Conservation (phyloP, 2,888 invertebrate genomes). For the Diaphora mendica region DNA sequence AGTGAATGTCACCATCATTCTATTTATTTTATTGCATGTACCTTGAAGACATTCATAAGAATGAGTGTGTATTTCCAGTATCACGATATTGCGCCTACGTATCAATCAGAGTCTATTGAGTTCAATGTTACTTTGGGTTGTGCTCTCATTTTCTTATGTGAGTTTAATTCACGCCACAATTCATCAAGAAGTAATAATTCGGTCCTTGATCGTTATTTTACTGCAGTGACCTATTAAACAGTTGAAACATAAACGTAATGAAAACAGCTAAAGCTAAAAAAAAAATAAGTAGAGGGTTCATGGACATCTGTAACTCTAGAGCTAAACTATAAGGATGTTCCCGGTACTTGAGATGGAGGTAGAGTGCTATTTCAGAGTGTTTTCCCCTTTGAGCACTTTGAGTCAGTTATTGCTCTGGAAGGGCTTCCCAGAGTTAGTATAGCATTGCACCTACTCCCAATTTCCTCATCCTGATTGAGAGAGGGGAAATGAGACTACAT, state of each 20-base stretch:
- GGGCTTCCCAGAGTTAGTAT: no score
- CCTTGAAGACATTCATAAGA: not conserved
- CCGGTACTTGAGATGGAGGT: no score
- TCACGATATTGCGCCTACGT: constrained; percentile 40
- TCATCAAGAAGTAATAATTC: not conserved
- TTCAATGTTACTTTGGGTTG: constrained; percentile 14
- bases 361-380: no score
- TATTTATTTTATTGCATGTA: not conserved
- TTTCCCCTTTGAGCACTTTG: no score
- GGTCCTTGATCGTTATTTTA: not conserved
- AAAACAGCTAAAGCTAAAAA: no score
- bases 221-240: not conserved
- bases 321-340: no score
- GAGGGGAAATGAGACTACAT: no score
- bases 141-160: constrained; percentile 28
- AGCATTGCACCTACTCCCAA: no score
- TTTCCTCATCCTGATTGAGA: no score
- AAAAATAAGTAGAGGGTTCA: no score
- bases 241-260: not conserved
- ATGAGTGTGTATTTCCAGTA: constrained; percentile 3
- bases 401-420: no score
- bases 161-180: constrained; percentile 14
- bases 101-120: constrained; percentile 39
- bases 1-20: not conserved
- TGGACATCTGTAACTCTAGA: no score